A percentile compares a stretch with the other conserved stretches of the same genome.
Evolutionary conservation across 2,797 vertebrate species (phyloP).

Genomic region (Serranus cabrilla): DNA sequence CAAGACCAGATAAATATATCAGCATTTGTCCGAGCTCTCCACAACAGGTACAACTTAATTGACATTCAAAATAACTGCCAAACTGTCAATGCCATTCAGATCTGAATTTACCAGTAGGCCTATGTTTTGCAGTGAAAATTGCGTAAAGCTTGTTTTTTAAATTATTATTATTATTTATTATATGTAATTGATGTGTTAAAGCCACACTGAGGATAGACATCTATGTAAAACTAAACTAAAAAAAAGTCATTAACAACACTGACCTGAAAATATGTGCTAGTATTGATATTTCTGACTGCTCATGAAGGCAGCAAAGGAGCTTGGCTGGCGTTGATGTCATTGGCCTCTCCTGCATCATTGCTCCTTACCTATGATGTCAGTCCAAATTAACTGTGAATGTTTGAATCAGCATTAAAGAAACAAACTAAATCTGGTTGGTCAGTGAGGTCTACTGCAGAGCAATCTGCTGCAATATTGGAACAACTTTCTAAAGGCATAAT

Average conservation of each 20-base stretch:
- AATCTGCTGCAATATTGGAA: not conserved
- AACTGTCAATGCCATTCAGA: no score
- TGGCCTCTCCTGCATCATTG: not conserved
- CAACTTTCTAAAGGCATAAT: not conserved
- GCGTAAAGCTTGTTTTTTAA: not conserved
- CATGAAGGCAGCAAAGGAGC: not conserved
- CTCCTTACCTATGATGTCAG: slow-evolving; percentile 24
- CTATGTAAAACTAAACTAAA: no score
- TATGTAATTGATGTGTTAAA: not conserved
- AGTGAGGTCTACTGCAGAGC: not conserved
- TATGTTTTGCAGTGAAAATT: not conserved
- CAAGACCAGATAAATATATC: no score
- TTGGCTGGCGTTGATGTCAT: slow-evolving; percentile 19
- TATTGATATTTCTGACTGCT: not conserved
- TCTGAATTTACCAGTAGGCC: no score
- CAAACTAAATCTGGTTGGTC: not conserved
- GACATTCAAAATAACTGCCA: no score
- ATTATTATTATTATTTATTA: no score
- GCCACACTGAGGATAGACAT: not conserved
- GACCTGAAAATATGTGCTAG: not conserved
- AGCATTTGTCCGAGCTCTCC: no score
- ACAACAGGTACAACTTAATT: no score
- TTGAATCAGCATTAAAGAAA: slow-evolving; percentile 29
- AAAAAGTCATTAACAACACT: not conserved
- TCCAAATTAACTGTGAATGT: slow-evolving; percentile 8